These are phyloP conservation scores for Grammomys surdaster DNA, from an alignment of 2,113 vertebrate species.

Conservation along the genomic window DNA sequence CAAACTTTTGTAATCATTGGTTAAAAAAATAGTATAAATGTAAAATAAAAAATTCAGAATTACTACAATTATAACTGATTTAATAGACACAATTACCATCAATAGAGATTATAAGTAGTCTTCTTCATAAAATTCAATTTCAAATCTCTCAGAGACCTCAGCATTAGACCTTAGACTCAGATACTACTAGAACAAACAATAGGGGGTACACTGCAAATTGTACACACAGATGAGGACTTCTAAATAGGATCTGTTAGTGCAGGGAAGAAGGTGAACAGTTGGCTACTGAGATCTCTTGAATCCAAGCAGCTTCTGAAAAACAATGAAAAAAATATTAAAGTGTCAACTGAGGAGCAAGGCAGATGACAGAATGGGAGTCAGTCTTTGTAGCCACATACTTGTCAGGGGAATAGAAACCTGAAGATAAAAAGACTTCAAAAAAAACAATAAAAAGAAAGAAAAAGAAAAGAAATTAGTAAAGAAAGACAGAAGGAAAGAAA, in stretches of 20 bases:
- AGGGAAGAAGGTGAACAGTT: background rate
- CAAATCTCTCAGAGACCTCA: background rate
- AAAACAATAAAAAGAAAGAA: background rate
- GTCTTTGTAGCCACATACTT: background rate
- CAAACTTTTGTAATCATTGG: background rate
- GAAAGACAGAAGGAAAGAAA: no score
- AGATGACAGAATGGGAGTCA: background rate
- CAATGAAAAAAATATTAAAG: background rate
- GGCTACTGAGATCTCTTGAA: background rate
- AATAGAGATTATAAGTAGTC: background rate
- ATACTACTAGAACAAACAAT: background rate
- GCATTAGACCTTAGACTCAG: background rate
- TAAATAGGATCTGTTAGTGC: background rate
- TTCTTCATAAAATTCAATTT: background rate
- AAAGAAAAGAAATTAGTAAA: no score
- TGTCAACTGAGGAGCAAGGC: background rate
- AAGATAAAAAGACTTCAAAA: background rate
- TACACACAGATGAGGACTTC: background rate
- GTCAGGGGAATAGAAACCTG: background rate
- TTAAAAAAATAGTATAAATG: background rate
- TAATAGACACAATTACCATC: no score
- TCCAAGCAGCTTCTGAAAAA: background rate
- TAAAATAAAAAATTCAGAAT: background rate
- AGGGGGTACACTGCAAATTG: background rate
- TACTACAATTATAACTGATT: background rate